A percentile compares a stretch with the other conserved stretches of the same genome.
These are phyloP conservation scores for Drosophila pallidifrons DNA, from an alignment of 1,140 invertebrate species.

Conservation along the genomic window DNA sequence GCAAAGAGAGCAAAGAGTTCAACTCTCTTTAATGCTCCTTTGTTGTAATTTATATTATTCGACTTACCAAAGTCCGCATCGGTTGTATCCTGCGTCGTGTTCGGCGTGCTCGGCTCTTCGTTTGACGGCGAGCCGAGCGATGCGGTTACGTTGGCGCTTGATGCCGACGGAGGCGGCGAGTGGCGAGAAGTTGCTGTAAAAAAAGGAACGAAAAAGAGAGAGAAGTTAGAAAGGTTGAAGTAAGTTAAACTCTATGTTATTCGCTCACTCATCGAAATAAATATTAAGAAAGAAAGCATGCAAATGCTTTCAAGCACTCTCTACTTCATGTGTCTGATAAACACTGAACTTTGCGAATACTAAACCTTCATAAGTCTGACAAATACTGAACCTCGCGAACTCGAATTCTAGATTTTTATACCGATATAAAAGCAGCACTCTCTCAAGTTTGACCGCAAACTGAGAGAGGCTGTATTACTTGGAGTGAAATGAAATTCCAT, in stretches of 20 bases:
- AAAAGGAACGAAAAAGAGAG: neutral
- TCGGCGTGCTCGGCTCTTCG: conserved; percentile 70
- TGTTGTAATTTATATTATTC: neutral
- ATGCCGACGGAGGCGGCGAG: conserved; percentile 55
- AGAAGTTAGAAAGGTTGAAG: neutral
- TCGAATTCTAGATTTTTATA: neutral
- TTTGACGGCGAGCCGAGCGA: conserved; percentile 40
- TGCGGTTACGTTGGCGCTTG: conserved; percentile 9
- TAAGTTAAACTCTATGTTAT: neutral
- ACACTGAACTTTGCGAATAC: neutral
- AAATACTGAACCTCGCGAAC: neutral
- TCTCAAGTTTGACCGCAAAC: neutral
- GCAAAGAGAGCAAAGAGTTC: neutral
- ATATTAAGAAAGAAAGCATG: neutral
- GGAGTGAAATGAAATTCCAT: no score
- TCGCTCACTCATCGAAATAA: neutral
- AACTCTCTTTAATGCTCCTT: neutral
- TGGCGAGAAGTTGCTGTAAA: conserved; percentile 55
- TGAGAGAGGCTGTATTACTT: neutral
- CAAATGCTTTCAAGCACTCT: neutral
- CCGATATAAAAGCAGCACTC: neutral
- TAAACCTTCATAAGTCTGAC: neutral
- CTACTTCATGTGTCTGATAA: no score
- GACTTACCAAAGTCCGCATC: conserved; percentile 76
- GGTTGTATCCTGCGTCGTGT: conserved; percentile 52